These are phyloP conservation scores for Holothuria scabra DNA, from an alignment of 53 echinoderm and acorn worm genomes.

Conservation along the genomic window DNA sequence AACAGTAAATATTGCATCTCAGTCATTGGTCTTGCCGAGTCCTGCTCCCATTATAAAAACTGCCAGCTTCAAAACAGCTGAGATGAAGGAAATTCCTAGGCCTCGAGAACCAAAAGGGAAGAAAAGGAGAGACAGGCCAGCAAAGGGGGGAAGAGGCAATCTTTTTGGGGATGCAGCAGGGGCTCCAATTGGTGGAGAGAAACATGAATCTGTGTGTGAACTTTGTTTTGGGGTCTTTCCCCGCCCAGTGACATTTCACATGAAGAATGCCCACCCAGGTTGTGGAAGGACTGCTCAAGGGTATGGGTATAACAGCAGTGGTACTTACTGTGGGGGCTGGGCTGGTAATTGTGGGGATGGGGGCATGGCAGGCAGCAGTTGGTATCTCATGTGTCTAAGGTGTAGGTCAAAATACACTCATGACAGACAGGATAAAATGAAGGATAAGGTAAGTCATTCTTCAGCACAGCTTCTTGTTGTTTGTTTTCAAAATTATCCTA, in stretches of 20 bases:
- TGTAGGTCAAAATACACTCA: conserved; percentile 92
- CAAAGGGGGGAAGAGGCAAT: conserved; percentile 90
- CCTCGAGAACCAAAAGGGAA: conserved; percentile 79
- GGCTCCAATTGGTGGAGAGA: conserved; percentile 74
- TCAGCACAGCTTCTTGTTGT: too few species aligned
- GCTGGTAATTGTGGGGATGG: conserved; percentile 92
- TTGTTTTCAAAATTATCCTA: too few species aligned
- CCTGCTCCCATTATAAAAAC: conserved; percentile 93
- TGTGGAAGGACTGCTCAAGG: conserved; percentile 90
- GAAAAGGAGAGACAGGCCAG: conserved; percentile 88
- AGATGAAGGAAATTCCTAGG: conserved; percentile 72
- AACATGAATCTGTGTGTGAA: conserved; percentile 86
- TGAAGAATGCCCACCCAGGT: conserved; percentile 93
- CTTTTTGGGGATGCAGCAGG: conserved; percentile 96
- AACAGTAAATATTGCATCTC: conserved; percentile 86
- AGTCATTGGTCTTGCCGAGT: conserved; percentile 88
- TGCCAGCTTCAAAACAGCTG: conserved; percentile 64
- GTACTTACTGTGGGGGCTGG: conserved; percentile 92
- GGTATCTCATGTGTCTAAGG: conserved; percentile 95
- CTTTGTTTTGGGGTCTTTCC: conserved; percentile 88
- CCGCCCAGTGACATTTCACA: conserved; percentile 96
- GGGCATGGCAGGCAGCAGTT: conserved; percentile 79
- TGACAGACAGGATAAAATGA: conserved; percentile 87
- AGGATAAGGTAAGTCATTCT: conserved; percentile 64
- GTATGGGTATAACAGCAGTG: conserved; percentile 96